Base-by-base conservation (phyloP, 1,140 invertebrate species). In the Heliconius eleuchia region DNA sequence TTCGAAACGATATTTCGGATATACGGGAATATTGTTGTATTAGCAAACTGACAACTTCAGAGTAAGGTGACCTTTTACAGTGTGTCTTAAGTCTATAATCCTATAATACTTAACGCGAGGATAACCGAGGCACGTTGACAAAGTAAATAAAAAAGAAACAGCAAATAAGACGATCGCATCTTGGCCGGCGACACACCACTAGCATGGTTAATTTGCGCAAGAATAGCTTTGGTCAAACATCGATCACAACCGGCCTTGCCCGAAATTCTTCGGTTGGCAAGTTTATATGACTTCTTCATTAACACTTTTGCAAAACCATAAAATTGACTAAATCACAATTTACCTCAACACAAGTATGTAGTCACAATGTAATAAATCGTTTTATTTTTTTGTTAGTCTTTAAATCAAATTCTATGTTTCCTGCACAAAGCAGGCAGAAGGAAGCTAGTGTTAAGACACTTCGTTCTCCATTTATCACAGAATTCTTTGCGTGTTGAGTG, bases 241-340 rank as follows among this genome's bases (percentile, higher is more conserved):
- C 86, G 88, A 90, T 89, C 89, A 89, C 83, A 83, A 74, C 73
- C 84, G 92, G 84, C 92, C 92, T 93, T 92, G 90, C 91, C 90
- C 90, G 91, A 90, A 89, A 91, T 92, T 87, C 88, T 87, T 89
- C 87, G 83, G 81, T 77, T 82, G 85, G 78, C 79, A 57, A 81
- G 77, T 85, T 84, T 83, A 76, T 82, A 81, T 78, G 74, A 76
- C 84, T 77, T 81, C 84, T 81, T 80, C 82, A 72, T 80, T 79
- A 75, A n/a, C 52, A 37, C 52, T 55, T 76, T 76, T 71, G 70
- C 71, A 76, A 72, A 60, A 73, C 66, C 23, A 73, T 77, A 77
- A 71, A 77, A 77, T 72, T 66, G 66, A 77, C 37, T 77, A 52
- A 71, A 37, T 71, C 11, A 46, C 27, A 77, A 72, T 55, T 30